Evolutionary conservation across 2,797 vertebrate genomes (phyloP).

Genomic region (Chelon labrosus): DNA sequence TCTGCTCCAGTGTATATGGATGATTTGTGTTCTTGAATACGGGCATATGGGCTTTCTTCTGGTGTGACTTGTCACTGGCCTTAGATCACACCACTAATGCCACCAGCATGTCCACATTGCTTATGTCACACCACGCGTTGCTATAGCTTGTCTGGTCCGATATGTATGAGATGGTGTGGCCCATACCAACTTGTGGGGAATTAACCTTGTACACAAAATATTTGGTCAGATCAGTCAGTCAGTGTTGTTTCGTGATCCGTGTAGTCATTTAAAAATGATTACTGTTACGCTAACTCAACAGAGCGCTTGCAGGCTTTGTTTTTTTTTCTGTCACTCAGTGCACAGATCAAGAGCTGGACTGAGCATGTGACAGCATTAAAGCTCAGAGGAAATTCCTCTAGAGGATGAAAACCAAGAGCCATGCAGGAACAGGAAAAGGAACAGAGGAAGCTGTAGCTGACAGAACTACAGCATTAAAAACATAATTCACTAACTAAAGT

Average conservation of each 20-base stretch:
- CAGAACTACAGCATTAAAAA: slow-evolving; percentile 34
- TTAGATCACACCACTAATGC: slow-evolving; percentile 35
- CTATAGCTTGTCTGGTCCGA: too few species aligned
- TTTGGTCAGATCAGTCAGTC: not conserved
- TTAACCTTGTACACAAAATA: not conserved
- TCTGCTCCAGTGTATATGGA: slow-evolving; percentile 15
- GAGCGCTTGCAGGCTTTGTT: slow-evolving; percentile 46
- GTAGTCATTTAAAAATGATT: slow-evolving; percentile 25
- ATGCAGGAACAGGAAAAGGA: slow-evolving; percentile 32
- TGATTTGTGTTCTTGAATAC: slow-evolving; percentile 8
- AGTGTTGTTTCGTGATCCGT: slow-evolving; percentile 13
- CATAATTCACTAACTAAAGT: slow-evolving; percentile 19
- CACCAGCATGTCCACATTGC: not conserved
- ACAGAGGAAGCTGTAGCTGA: slow-evolving; percentile 45
- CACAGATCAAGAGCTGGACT: slow-evolving; percentile 65
- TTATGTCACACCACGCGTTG: not conserved
- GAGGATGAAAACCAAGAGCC: slow-evolving; percentile 66
- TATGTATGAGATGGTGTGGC: not conserved
- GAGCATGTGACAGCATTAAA: slow-evolving; percentile 78
- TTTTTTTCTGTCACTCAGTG: slow-evolving; percentile 65
- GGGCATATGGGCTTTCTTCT: slow-evolving; percentile 15
- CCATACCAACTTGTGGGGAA: not conserved
- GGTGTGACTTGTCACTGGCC: slow-evolving; percentile 30
- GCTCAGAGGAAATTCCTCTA: slow-evolving; percentile 75
- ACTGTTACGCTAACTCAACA: slow-evolving; percentile 33